Evolutionary conservation across 2,113 vertebrate species (phyloP).

Genomic region (Ammodytes dubius): DNA sequence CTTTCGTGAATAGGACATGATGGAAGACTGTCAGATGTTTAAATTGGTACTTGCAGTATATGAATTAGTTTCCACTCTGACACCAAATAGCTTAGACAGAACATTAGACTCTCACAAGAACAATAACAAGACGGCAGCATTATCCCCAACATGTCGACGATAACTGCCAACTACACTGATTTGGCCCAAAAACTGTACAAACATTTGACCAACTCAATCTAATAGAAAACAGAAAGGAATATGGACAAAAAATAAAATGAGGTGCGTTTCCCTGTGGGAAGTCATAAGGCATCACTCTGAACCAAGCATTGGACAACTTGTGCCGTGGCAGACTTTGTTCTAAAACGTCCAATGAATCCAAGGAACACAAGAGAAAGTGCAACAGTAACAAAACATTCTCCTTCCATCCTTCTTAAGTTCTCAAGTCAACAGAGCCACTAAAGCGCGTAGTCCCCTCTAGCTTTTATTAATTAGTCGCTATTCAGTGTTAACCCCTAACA

Average conservation of each 20-base stretch:
- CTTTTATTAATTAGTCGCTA: constrained; percentile 7
- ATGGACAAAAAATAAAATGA: neutral
- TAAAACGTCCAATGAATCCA: neutral
- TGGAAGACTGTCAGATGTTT: constrained; percentile 21
- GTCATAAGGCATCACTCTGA: constrained; percentile 71
- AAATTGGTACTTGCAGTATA: constrained; percentile 18
- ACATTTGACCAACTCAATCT: neutral
- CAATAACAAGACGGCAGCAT: neutral
- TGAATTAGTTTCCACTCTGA: constrained; percentile 9
- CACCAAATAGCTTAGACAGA: constrained; percentile 22
- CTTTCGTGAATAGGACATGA: constrained; percentile 12
- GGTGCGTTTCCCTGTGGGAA: constrained; percentile 9
- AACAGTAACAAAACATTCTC: constrained; percentile 9
- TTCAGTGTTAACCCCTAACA: constrained; percentile 48
- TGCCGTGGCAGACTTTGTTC: neutral
- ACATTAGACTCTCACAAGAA: constrained; percentile 2
- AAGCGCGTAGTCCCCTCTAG: neutral
- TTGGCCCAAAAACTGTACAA: constrained; percentile 2
- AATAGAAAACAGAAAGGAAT: neutral
- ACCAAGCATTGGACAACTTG: neutral
- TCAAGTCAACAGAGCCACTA: neutral
- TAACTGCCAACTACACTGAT: constrained; percentile 3
- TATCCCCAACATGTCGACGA: constrained; percentile 10
- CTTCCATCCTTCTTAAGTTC: neutral
- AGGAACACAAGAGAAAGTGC: constrained; percentile 31